Conservation (phyloP, 37 sponge, comb jelly and placozoan species). For the Oscarella lobularis region DNA sequence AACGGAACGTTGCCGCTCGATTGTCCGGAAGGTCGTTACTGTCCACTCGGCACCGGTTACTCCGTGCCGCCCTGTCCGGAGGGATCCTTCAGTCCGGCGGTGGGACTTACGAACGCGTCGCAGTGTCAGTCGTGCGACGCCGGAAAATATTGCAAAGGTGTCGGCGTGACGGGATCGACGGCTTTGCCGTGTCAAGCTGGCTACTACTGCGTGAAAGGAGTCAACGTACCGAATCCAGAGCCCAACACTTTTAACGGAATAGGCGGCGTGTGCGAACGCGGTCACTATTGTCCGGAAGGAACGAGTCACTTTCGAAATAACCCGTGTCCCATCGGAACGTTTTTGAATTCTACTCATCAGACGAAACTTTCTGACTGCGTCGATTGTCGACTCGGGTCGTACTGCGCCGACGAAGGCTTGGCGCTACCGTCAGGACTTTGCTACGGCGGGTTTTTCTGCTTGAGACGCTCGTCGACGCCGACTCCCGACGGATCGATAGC, state of each 20-base stretch:
- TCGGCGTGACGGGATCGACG: background rate
- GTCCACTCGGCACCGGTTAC: background rate
- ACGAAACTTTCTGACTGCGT: background rate
- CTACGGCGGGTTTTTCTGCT: conserved; percentile 25
- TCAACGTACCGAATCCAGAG: background rate
- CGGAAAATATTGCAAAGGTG: conserved; percentile 10
- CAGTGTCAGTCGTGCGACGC: conserved; percentile 13
- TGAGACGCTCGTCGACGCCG: background rate
- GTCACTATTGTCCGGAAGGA: background rate
- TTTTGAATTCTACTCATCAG: background rate
- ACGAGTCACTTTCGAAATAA: background rate
- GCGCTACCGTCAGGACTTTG: conserved; percentile 15
- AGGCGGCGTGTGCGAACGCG: background rate
- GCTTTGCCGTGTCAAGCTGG: background rate
- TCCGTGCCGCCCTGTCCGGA: background rate
- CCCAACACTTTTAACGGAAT: background rate
- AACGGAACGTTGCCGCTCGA: too few relatives aligned
- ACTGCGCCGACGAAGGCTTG: conserved; percentile 16
- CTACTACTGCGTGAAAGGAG: background rate
- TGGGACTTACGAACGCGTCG: background rate
- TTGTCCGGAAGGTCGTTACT: background rate
- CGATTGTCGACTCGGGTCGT: background rate
- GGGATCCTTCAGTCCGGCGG: background rate
- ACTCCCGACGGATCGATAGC: background rate
- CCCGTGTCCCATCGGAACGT: background rate